Base-by-base conservation (phyloP, 1,140 invertebrate species). In the Anadara kagoshimensis region DNA sequence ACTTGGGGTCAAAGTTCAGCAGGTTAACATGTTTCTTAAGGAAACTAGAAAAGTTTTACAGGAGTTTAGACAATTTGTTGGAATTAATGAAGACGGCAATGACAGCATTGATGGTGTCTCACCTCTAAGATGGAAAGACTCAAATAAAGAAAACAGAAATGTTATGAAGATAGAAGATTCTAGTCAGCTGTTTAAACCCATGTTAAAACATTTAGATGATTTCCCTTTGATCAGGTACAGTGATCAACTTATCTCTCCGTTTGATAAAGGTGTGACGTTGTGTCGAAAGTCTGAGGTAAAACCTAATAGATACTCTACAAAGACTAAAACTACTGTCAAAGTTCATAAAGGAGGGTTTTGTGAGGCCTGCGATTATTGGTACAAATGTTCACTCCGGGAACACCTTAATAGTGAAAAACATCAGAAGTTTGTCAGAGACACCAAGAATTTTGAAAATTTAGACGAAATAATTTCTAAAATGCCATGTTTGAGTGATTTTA, bases 301-400 rank as follows among this genome's bases (percentile, higher is more conserved):
- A 69, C 51, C 73, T 5, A 76, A 80, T 53, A 62, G 76, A 24
- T 72, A 76, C 44, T 67, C 69, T 22, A 49, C 73, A 8, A 61
- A 73, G 29, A 78, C 69, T 22, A 75, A 78, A 41, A 47, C 75
- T 54, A 14, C 64, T n/a, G 20, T 47, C 0, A n/a, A 64, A 16
- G 43, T 24, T 0, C 51, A 74, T 5, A 79, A 72, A 62, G 79
- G 79, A 20, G 81, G 79, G 4, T 83, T 75, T 49, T 83, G 81
- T 79, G 81, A 83, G 58, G 76, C 76, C 22, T 83, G 81, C 73
- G 74, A 81, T 49, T 73, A 76, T 41, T 83, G 79, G 79, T 83
- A 75, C 51, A 83, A 71, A 58, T 75, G 73, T 61, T 66, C 72
- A 41, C 53, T 83, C 16, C 61, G 74, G 47, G 78, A 81, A 73